Percentiles rank a stretch among this genome's conserved stretches.
Evolutionary conservation across 1,140 invertebrate genomes (phyloP).

Genomic region (Aethina tumida): DNA sequence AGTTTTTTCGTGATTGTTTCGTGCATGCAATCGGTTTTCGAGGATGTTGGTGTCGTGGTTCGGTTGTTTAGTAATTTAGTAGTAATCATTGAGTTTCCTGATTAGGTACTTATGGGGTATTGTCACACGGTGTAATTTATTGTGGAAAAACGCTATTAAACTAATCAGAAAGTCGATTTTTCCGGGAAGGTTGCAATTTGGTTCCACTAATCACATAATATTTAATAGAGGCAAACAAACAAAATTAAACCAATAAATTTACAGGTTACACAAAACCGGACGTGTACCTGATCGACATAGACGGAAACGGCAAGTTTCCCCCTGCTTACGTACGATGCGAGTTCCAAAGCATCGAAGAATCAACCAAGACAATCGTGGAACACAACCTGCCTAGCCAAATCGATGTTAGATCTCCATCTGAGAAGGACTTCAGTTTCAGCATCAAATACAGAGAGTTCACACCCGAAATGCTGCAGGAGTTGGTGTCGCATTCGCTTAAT

Average conservation of each 20-base stretch:
- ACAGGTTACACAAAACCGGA: slow-evolving; percentile 71
- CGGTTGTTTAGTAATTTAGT: no score
- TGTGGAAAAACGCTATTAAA: no score
- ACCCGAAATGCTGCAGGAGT: slow-evolving; percentile 78
- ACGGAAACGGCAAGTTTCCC: slow-evolving; percentile 83
- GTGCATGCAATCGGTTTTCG: no score
- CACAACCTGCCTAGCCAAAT: slow-evolving; percentile 87
- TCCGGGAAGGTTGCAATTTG: slow-evolving; percentile 3
- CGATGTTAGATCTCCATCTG: slow-evolving; percentile 64
- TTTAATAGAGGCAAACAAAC: not conserved
- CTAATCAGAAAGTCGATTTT: no score
- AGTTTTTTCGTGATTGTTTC: no score
- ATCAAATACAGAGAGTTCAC: slow-evolving; percentile 84
- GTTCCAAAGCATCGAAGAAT: slow-evolving; percentile 74
- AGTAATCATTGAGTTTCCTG: no score
- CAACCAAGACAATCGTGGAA: slow-evolving; percentile 83
- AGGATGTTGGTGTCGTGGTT: no score
- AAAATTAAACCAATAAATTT: no score
- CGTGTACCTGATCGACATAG: slow-evolving; percentile 85
- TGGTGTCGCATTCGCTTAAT: slow-evolving; percentile 79
- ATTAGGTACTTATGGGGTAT: no score
- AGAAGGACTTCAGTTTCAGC: slow-evolving; percentile 70
- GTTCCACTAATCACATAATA: slow-evolving; percentile 1
- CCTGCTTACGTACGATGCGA: slow-evolving; percentile 85
- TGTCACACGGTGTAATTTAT: no score